Percentiles rank a stretch among this genome's conserved stretches.
phyloP scores from a whole-genome alignment of 1,140 invertebrate genomes.

The Neodiprion lecontei region DNA sequence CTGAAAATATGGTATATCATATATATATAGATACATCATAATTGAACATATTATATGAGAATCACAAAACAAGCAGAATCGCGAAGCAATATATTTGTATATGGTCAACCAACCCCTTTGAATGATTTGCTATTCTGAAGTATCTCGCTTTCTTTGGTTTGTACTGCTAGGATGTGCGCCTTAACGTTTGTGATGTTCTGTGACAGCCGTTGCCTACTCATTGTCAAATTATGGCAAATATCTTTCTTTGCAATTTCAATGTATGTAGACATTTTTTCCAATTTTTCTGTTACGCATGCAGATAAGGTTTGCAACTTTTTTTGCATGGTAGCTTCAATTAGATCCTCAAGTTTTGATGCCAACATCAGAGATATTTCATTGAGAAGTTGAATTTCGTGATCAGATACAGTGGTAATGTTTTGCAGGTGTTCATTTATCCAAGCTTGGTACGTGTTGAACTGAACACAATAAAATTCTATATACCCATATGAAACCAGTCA shows the following conservation, averaged over 20 bases:
- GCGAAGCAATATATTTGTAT: constrained; percentile 6
- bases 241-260: constrained; percentile 39
- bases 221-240: constrained; percentile 35
- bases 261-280: constrained; percentile 35
- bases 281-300: constrained; percentile 38
- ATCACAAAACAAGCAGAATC: not conserved
- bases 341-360: constrained; percentile 39
- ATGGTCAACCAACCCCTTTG: constrained; percentile 32
- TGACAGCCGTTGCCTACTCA: constrained; percentile 37
- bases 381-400: constrained; percentile 37
- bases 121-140: constrained; percentile 33
- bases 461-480: constrained; percentile 23
- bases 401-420: constrained; percentile 30
- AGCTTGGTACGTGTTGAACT: constrained; percentile 44
- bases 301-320: constrained; percentile 44
- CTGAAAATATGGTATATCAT: constrained; percentile 26
- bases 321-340: constrained; percentile 43
- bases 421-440: constrained; percentile 41
- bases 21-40: not conserved
- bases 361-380: constrained; percentile 35
- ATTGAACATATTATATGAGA: too few relatives aligned
- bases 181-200: constrained; percentile 37
- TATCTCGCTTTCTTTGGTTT: constrained; percentile 36
- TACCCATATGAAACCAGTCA: constrained; percentile 3
- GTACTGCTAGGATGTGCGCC: constrained; percentile 30